Conservation (phyloP, 2,113 vertebrate genomes). For the Nannospalax galili region DNA sequence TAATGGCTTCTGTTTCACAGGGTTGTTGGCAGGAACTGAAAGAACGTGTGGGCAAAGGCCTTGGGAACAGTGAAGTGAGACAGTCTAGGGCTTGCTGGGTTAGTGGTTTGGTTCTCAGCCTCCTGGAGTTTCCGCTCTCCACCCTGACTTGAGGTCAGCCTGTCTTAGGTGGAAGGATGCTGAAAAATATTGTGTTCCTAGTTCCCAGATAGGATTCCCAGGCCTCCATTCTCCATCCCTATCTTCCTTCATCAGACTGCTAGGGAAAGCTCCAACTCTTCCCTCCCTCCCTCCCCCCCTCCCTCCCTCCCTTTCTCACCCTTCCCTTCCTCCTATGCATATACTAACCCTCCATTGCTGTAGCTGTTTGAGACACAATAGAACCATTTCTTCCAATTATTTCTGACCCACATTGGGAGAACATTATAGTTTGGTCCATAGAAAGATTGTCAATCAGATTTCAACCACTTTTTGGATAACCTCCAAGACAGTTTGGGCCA, state of each 20-base stretch:
- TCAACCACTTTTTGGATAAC: neutral
- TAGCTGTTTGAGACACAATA: neutral
- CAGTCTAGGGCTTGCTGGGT: constrained; percentile 2
- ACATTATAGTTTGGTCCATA: neutral
- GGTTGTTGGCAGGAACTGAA: constrained; percentile 64
- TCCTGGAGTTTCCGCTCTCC: neutral
- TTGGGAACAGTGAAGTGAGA: constrained; percentile 52
- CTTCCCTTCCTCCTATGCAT: neutral
- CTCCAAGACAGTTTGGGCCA: neutral
- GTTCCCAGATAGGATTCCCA: neutral
- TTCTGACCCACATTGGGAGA: neutral
- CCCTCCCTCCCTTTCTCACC: neutral
- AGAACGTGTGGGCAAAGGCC: constrained; percentile 60
- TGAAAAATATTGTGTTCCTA: neutral
- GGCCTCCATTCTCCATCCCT: neutral
- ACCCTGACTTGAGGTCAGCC: neutral
- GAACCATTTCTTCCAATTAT: neutral
- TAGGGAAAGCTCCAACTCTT: neutral
- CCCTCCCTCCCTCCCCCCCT: neutral
- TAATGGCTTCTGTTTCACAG: constrained; percentile 41
- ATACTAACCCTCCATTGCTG: neutral
- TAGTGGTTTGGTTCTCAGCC: neutral
- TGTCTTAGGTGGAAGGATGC: neutral
- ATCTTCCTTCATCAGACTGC: neutral
- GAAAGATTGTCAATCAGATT: neutral